Percentiles rank a stretch among this genome's conserved stretches.
Evolutionary conservation across 1,140 invertebrate species (phyloP).

Genomic region (Andricus grossulariae): DNA sequence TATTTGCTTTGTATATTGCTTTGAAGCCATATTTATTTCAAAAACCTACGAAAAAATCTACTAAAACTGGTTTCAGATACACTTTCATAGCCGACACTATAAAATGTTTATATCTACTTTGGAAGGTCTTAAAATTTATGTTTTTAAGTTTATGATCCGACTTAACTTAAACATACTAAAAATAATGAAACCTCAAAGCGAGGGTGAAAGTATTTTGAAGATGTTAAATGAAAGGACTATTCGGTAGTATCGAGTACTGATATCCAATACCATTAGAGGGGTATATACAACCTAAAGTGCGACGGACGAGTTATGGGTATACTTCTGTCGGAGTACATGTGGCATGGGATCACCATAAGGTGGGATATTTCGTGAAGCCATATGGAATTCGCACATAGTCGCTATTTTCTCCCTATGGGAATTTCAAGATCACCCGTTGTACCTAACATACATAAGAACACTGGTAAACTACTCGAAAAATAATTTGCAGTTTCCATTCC

Average conservation of each 20-base stretch:
- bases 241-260: conserved; percentile 48
- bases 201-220: conserved; percentile 19
- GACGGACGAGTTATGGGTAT: conserved; percentile 55
- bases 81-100: too few species aligned
- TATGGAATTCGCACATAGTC: conserved; percentile 55
- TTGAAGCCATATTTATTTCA: too few species aligned
- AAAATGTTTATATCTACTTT: too few species aligned
- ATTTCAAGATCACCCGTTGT: conserved; percentile 68
- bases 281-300: conserved; percentile 53
- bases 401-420: conserved; percentile 57
- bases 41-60: too few species aligned
- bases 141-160: too few species aligned
- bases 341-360: conserved; percentile 71
- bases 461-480: conserved; percentile 54
- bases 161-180: too few species aligned
- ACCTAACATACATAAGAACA: conserved; percentile 57
- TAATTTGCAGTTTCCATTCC: conserved; percentile 50
- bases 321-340: conserved; percentile 58
- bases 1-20: too few species aligned
- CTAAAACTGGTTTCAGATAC: too few species aligned
- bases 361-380: conserved; percentile 67
- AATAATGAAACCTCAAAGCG: conserved; percentile 3
- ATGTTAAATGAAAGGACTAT: conserved; percentile 41
- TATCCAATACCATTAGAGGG: conserved; percentile 59
- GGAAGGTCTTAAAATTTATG: too few species aligned